A percentile compares a stretch with the other conserved stretches of the same genome.
phyloP scores from a whole-genome alignment of 1,140 invertebrate species.

The Cydia fagiglandana region DNA sequence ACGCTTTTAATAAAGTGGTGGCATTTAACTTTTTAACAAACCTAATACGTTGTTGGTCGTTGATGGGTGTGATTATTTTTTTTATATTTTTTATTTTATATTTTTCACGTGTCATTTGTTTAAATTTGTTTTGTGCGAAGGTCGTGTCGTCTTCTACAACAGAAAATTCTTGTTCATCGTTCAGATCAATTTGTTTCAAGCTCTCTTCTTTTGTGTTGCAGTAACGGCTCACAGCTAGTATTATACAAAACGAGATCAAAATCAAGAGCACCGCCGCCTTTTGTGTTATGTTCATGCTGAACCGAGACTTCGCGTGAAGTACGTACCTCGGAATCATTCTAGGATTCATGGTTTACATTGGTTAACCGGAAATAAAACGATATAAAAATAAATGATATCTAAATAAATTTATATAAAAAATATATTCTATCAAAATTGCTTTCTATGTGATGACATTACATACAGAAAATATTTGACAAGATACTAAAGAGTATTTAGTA shows the following conservation, averaged over 20 bases:
- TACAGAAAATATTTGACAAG: neutral
- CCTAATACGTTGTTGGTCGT: neutral
- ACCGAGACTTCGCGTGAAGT: neutral
- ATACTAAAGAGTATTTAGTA: neutral
- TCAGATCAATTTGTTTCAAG: neutral
- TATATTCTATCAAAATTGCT: too few relatives aligned
- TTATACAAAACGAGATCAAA: neutral
- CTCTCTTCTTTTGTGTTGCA: neutral
- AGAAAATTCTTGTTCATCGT: neutral
- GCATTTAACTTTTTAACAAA: neutral
- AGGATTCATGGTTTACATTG: neutral
- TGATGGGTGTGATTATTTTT: neutral
- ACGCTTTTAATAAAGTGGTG: neutral
- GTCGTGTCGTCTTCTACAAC: neutral
- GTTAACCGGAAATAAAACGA: neutral
- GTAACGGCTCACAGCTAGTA: neutral
- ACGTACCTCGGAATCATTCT: neutral
- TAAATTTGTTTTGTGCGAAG: neutral
- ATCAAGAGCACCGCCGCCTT: neutral
- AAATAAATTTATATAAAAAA: neutral
- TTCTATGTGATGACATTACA: too few relatives aligned
- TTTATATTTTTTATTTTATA: neutral
- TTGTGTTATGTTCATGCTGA: neutral
- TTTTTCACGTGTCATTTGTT: neutral
- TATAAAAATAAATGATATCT: neutral